Percentiles rank a stretch among this genome's conserved stretches.
phyloP scores from a whole-genome alignment of 92 coral and sea anemone species.

The Phenganax marumi region DNA sequence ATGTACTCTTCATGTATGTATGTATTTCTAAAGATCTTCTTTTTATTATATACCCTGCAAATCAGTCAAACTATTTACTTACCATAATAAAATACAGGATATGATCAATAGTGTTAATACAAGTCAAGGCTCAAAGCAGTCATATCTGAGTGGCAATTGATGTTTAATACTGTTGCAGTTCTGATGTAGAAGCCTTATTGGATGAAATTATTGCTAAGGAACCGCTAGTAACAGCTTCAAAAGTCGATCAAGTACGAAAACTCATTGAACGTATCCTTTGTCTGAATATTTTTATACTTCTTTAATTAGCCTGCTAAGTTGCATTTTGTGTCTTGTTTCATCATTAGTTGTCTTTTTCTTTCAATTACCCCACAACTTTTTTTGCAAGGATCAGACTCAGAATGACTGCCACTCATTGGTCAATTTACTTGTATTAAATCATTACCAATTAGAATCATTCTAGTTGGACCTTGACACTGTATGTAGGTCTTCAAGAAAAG shows the following conservation, averaged over 20 bases:
- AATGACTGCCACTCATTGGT: no score
- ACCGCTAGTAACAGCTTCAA: constrained; percentile 91
- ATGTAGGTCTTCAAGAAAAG: constrained; percentile 87
- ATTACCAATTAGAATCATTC: neutral
- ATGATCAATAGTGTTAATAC: neutral
- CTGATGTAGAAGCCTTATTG: constrained; percentile 85
- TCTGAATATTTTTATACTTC: neutral
- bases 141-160: no score
- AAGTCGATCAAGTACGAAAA: constrained; percentile 96
- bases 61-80: no score
- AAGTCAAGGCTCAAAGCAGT: neutral
- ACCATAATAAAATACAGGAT: no score
- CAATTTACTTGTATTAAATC: neutral
- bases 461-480: constrained; percentile 16
- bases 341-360: no score
- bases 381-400: no score
- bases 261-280: constrained; percentile 81
- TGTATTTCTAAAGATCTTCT: no score
- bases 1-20: no score
- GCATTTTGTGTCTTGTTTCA: no score
- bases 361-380: no score
- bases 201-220: constrained; percentile 94
- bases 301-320: no score
- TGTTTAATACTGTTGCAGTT: constrained; percentile 35
- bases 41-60: no score